A percentile compares a stretch with the other conserved stretches of the same genome.
Conservation (phyloP, 2,888 invertebrate genomes). For the Drosophila mimica region DNA sequence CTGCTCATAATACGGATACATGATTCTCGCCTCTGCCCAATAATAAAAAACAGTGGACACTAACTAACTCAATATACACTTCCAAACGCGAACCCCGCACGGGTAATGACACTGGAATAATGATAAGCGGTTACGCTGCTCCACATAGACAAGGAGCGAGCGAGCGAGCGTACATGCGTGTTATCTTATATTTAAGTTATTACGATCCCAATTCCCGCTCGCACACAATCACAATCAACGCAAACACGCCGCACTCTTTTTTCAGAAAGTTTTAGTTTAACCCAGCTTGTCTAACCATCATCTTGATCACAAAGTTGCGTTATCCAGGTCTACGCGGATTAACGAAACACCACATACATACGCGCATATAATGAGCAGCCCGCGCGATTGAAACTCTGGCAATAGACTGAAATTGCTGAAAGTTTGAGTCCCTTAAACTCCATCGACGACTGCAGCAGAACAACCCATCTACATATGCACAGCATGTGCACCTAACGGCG, state of each 20-base stretch:
- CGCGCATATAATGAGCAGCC: conserved; percentile 15
- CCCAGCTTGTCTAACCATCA: conserved; percentile 19
- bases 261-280: conserved; percentile 15
- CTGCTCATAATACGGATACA: conserved; percentile 88
- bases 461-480: conserved; percentile 7
- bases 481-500: conserved; percentile 25
- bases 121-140: conserved; percentile 61
- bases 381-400: conserved; percentile 50
- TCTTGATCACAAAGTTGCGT: conserved; percentile 19
- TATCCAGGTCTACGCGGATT: conserved; percentile 6
- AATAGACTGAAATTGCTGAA: conserved; percentile 51
- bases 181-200: conserved; percentile 73
- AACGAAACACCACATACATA: not conserved
- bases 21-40: conserved; percentile 39
- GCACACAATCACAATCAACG: conserved; percentile 3
- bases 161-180: conserved; percentile 37
- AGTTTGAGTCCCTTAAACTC: conserved; percentile 17
- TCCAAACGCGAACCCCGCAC: conserved; percentile 45
- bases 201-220: conserved; percentile 47
- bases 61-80: conserved; percentile 45
- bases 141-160: conserved; percentile 53
- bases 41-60: conserved; percentile 29
- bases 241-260: conserved; percentile 9
- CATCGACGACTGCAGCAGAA: conserved; percentile 40
- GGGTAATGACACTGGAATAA: conserved; percentile 50